Percentiles rank a stretch among this genome's conserved stretches.
These are phyloP conservation scores for Ceratosolen fusciceps DNA, from an alignment of 1,140 invertebrate genomes.

Conservation along the genomic window DNA sequence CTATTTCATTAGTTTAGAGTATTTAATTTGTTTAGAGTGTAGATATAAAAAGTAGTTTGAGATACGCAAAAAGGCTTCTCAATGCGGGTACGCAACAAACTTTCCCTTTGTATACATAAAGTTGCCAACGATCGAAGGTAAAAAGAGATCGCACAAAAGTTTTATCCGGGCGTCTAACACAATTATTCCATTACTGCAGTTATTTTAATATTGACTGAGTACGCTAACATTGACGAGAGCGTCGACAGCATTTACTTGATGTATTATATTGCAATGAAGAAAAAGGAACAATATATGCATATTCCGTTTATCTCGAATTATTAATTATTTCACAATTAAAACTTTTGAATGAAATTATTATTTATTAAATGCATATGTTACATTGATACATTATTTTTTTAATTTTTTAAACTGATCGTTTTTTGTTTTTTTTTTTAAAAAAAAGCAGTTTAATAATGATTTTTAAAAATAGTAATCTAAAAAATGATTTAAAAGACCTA, in stretches of 20 bases:
- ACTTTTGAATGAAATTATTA: no score
- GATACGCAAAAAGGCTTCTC: not conserved
- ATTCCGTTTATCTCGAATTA: not conserved
- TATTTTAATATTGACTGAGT: not conserved
- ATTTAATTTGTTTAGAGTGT: no score
- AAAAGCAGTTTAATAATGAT: no score
- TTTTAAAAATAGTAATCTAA: no score
- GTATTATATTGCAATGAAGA: not conserved
- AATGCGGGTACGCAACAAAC: slow-evolving; percentile 64
- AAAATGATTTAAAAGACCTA: no score
- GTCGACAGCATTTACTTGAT: slow-evolving; percentile 1
- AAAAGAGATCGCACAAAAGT: slow-evolving; percentile 1
- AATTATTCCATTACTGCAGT: slow-evolving; percentile 65
- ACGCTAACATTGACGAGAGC: not conserved
- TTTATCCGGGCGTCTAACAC: slow-evolving; percentile 55
- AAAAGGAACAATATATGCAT: not conserved
- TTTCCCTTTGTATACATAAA: slow-evolving; percentile 24
- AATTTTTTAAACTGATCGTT: no score
- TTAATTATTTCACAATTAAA: no score
- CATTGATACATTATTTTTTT: no score
- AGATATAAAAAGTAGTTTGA: not conserved
- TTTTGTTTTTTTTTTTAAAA: no score
- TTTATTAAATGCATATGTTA: no score
- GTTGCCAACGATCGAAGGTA: not conserved
- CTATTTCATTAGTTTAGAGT: not conserved